Evolutionary conservation across 2,888 invertebrate species (phyloP).

Genomic region (Baccha elongata): DNA sequence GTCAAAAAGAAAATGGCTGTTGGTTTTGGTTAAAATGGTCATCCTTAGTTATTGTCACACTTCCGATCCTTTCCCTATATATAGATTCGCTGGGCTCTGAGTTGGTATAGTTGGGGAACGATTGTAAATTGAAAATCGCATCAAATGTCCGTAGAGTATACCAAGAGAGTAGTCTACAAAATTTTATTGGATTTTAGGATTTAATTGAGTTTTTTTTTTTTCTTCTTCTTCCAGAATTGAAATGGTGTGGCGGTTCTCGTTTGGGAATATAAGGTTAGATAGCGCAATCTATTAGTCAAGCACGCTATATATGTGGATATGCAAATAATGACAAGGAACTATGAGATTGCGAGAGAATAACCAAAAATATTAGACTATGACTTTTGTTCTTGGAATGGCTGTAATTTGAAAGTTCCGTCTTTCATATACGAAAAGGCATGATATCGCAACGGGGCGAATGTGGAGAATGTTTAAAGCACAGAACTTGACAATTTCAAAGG

Average conservation of each 20-base stretch:
- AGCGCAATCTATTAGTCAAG: constrained; percentile 42
- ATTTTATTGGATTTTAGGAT: constrained; percentile 71
- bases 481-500: constrained; percentile 30
- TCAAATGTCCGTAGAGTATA: constrained; percentile 63
- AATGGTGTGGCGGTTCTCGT: constrained; percentile 10
- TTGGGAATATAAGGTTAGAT: constrained; percentile 13
- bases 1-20: constrained; percentile 67
- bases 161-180: constrained; percentile 27
- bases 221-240: constrained; percentile 45
- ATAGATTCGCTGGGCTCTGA: not conserved
- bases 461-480: constrained; percentile 5
- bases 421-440: not conserved
- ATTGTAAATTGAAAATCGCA: constrained; percentile 72
- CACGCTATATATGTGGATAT: constrained; percentile 3
- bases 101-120: constrained; percentile 12
- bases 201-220: constrained; percentile 73
- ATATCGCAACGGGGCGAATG: not conserved
- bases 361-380: constrained; percentile 33
- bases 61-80: not conserved
- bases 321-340: not conserved
- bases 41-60: constrained; percentile 36
- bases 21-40: constrained; percentile 58
- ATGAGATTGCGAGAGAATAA: constrained; percentile 12
- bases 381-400: constrained; percentile 44
- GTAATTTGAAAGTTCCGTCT: constrained; percentile 26